These are phyloP conservation scores for Thinocorus orbignyianus DNA, from an alignment of 2,113 vertebrate species.

Conservation along the genomic window DNA sequence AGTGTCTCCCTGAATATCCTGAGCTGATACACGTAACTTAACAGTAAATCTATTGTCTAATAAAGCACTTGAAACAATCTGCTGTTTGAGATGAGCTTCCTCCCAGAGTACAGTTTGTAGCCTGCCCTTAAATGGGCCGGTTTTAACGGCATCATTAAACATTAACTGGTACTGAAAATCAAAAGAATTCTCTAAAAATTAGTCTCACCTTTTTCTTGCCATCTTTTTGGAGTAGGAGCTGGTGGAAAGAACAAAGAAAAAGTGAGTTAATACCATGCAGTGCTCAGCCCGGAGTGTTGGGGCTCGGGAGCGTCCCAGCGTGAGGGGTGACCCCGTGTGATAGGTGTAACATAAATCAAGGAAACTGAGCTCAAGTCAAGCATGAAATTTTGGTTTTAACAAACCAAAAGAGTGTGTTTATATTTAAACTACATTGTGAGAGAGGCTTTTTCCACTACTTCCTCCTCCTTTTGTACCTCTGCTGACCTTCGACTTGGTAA, in stretches of 20 bases:
- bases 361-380: background rate
- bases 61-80: background rate
- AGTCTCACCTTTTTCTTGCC: slow-evolving; percentile 49
- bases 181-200: background rate
- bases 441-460: background rate
- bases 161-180: background rate
- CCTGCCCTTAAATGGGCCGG: background rate
- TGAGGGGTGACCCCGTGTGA: background rate
- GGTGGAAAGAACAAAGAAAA: slow-evolving; percentile 49
- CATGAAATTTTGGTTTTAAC: background rate
- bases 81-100: background rate
- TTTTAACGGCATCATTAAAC: background rate
- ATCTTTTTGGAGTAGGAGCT: slow-evolving; percentile 7
- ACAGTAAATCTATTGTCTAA: background rate
- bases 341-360: background rate
- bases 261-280: background rate
- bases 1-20: background rate
- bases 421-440: background rate
- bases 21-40: background rate
- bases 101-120: background rate
- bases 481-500: background rate
- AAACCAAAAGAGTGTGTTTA: background rate
- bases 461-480: background rate
- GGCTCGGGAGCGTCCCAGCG: background rate
- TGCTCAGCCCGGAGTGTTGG: background rate